Evolutionary conservation across 2,797 vertebrate genomes (phyloP), one percentile per base, ranked within the genome.

Genomic region (Otolemur crassicaudatus): DNA sequence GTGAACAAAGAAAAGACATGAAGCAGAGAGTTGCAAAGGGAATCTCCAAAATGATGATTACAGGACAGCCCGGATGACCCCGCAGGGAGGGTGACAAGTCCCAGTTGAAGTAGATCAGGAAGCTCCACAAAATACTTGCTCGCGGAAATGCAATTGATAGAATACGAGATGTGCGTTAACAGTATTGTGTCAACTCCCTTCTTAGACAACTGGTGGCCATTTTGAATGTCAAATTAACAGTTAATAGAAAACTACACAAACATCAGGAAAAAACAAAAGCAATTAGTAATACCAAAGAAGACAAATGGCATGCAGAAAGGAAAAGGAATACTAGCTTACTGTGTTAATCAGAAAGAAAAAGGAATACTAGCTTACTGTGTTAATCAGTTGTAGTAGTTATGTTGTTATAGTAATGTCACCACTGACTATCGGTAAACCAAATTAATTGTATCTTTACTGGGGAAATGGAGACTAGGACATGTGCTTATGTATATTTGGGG

Each of bases 221-320:
- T 95, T 80, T 79, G 53, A 76, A 89, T 7, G 3, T 23, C 4
- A 0, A 77, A 43, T 94, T 63, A 86, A 92, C 16, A 46, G 53
- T 46, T 60, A 87, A 82, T n/a, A 84, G 65, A 72, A 81, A 83
- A 60, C 61, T 70, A 40, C 34, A 65, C 53, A 86, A 91, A 87
- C 40, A 72, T 60, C 22, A 87, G 43, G 25, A 80, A 91, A 92
- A 92, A 90, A 82, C 22, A 34, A 82, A 84, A 87, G 49, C 58
- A 77, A 86, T 31, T 2, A 23, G 70, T 43, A 76, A 72, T n/a
- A 75, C 58, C 46, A 34, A 65, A 92, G 60, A 91, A 82, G 83
- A 46, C 8, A 60, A 83, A 93, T 56, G 10, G 11, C 34, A 17
- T 69, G 19, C 43, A 43, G 65, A 76, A 89, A 61, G 34, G 43